A percentile compares a stretch with the other conserved stretches of the same genome.
These are phyloP conservation scores for Andinoacara biseriatus DNA, from an alignment of 2,113 vertebrate species.

Conservation along the genomic window DNA sequence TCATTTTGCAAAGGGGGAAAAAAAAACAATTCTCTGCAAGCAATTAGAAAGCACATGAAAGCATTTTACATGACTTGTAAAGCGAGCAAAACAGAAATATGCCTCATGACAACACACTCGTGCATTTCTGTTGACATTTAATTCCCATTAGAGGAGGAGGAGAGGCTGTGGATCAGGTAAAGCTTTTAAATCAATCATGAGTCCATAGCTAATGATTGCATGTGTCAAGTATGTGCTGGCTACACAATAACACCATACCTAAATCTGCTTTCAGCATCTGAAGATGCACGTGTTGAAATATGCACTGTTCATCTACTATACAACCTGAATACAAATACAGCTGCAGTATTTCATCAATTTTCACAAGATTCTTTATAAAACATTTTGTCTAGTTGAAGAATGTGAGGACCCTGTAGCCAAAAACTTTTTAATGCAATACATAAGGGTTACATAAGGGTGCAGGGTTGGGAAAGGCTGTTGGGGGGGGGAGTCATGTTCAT, in stretches of 20 bases:
- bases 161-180: neutral
- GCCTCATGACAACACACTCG: neutral
- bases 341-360: neutral
- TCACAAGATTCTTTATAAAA: neutral
- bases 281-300: neutral
- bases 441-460: too few relatives aligned
- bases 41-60: slow-evolving; percentile 43
- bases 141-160: neutral
- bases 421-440: neutral
- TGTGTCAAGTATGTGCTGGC: neutral
- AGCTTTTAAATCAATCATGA: slow-evolving; percentile 17
- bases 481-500: slow-evolving; percentile 26
- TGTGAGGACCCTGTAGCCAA: neutral
- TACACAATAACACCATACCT: neutral
- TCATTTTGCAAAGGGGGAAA: neutral
- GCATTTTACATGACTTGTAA: slow-evolving; percentile 24
- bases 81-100: slow-evolving; percentile 3
- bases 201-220: neutral
- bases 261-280: neutral
- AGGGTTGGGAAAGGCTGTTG: neutral
- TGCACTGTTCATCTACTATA: neutral
- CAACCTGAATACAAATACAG: neutral
- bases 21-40: slow-evolving; percentile 23
- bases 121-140: neutral
- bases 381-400: neutral